Conservation (phyloP, 2,113 vertebrate genomes). For the Urocolius indicus region DNA sequence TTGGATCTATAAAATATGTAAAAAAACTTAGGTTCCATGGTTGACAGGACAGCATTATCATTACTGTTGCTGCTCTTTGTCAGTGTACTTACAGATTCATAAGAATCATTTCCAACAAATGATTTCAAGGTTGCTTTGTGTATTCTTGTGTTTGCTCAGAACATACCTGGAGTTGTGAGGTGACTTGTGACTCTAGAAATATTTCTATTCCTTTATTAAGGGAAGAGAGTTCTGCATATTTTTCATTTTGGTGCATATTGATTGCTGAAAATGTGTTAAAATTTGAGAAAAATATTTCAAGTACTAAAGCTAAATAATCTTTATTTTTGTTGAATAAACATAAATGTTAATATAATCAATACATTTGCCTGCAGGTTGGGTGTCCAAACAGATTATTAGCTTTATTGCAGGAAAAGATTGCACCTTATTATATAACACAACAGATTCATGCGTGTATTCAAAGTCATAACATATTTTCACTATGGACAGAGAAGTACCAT, state of each 20-base stretch:
- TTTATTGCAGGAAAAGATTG: neutral
- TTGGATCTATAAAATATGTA: neutral
- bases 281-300: neutral
- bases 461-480: neutral
- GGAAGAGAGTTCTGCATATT: neutral
- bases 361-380: neutral
- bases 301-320: neutral
- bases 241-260: neutral
- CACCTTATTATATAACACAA: neutral
- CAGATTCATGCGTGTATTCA: neutral
- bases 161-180: neutral
- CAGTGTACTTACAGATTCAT: neutral
- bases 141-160: neutral
- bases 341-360: neutral
- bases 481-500: neutral
- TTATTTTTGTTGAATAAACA: neutral
- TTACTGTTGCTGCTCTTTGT: neutral
- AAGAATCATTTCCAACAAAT: neutral
- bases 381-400: slow-evolving; percentile 12
- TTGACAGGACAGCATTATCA: neutral
- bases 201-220: neutral
- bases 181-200: neutral
- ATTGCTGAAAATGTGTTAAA: neutral
- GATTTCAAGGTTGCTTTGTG: neutral
- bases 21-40: neutral